Base-by-base conservation (phyloP, 2,888 invertebrate genomes). In the Drosophila gaucha region DNA sequence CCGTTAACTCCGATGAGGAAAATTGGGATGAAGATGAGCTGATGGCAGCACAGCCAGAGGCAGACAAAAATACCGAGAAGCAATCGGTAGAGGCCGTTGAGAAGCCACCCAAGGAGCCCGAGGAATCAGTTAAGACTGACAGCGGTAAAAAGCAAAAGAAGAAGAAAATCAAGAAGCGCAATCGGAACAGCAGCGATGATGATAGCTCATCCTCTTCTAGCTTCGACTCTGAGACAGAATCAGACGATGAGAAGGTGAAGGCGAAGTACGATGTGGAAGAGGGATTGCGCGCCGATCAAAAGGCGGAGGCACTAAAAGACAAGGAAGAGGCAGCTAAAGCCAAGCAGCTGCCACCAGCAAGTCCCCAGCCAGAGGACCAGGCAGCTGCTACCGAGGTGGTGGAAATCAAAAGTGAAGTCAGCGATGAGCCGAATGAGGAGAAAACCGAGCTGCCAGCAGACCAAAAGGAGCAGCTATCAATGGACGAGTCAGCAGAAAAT, bases 171-270 rank as follows among this genome's bases (percentile, higher is more conserved):
- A 88, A 86, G 50, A 86, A 88, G 36, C 80, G 86, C n/a, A 89
- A 89, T n/a, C 79, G 88, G n/a, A 80, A 72, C 39, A 83, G 65
- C 26, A 89, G 86, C 47, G 89, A 82, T 39, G 74, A 88, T 26
- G 88, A 90, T 55, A 89, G 86, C 9, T 89, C 78, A 74, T 91
- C 87, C 0, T 88, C 89, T 0, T 86, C 88, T 0, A 84, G 78
- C 46, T 90, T 89, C 3, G 86, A 88, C 33, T 78, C 87, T 5
- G 83, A 84, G 1, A 56, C 88, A 1, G 24, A 90, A 52, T 80
- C 88, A n/a, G 89, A 88, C 49, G 89, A 88, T 31, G 86, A 88
- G 92, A 77, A 92, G 92, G 78, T 92, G 88, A 89, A 91, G 36
- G 70, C 73, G 16, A 90, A 90, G 59, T 91, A 90, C 58, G 90